Conservation (phyloP, 2,888 invertebrate genomes). For the Elegia similella region DNA sequence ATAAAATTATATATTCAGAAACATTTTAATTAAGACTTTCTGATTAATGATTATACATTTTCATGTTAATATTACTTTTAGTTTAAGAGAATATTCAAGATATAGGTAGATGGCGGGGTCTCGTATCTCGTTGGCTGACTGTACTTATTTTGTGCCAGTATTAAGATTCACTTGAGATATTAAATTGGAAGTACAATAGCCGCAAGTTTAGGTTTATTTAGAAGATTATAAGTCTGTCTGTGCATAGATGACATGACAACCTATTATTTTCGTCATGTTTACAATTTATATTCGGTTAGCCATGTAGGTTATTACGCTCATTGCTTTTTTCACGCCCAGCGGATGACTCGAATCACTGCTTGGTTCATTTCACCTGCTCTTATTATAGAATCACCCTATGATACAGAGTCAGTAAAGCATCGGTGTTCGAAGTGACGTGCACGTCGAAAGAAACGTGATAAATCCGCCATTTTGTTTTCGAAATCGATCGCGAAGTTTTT, state of each 20-base stretch:
- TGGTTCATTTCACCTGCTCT: constrained; percentile 53
- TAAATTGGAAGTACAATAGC: no score
- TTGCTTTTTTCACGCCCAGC: constrained; percentile 57
- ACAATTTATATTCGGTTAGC: constrained; percentile 25
- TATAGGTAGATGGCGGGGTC: no score
- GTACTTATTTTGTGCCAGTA: no score
- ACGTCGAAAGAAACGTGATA: constrained; percentile 12
- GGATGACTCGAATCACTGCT: constrained; percentile 45
- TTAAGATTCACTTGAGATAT: no score
- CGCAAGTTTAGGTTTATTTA: no score
- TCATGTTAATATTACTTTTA: no score
- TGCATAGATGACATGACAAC: neutral
- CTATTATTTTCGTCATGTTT: neutral
- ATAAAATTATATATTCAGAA: no score
- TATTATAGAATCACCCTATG: constrained; percentile 48
- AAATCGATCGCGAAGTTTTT: neutral
- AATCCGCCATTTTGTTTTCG: constrained; percentile 22
- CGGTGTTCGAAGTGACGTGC: constrained; percentile 36
- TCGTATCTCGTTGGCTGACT: no score
- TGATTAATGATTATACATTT: no score
- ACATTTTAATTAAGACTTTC: no score
- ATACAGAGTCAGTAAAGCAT: constrained; percentile 48
- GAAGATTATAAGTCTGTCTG: neutral
- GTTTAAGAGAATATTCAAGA: no score
- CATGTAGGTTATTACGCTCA: constrained; percentile 60